Percentiles rank a stretch among this genome's conserved stretches.
phyloP scores from a whole-genome alignment of 2,113 vertebrate genomes.

The Pogona vitticeps region DNA sequence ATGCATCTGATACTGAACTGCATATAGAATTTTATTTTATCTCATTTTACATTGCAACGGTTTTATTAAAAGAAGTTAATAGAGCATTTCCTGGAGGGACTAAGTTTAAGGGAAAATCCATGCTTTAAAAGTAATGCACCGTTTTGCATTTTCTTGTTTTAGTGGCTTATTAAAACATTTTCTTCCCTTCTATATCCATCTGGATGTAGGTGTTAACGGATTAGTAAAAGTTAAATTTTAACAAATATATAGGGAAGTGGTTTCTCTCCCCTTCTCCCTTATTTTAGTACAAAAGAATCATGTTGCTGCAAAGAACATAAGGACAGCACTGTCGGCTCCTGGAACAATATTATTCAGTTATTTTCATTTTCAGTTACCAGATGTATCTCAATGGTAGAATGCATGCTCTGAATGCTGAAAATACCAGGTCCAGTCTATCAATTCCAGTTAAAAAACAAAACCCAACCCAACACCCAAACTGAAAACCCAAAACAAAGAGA shows the following conservation, averaged over 20 bases:
- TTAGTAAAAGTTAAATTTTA: too few relatives aligned
- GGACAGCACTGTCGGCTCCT: too few relatives aligned
- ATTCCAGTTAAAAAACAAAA: too few relatives aligned
- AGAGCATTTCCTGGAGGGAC: not conserved
- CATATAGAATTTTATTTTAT: not conserved
- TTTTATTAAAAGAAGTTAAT: too few relatives aligned
- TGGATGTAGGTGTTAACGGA: not conserved
- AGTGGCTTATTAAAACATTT: not conserved
- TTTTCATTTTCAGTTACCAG: too few relatives aligned
- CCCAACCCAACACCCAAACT: too few relatives aligned
- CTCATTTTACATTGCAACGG: too few relatives aligned
- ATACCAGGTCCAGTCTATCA: too few relatives aligned
- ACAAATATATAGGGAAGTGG: not conserved
- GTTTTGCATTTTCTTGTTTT: rapidly evolving
- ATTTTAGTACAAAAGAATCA: not conserved
- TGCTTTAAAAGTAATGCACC: not conserved
- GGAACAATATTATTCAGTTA: too few relatives aligned
- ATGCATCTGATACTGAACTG: not conserved
- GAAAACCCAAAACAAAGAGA: too few relatives aligned
- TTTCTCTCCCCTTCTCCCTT: not conserved
- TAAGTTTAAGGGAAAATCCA: not conserved
- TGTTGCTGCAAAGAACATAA: not conserved
- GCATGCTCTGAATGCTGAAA: too few relatives aligned
- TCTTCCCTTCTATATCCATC: not conserved
- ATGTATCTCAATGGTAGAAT: too few relatives aligned